phyloP scores from a whole-genome alignment of 2,888 invertebrate genomes.

The Chrysodeixis includens region DNA sequence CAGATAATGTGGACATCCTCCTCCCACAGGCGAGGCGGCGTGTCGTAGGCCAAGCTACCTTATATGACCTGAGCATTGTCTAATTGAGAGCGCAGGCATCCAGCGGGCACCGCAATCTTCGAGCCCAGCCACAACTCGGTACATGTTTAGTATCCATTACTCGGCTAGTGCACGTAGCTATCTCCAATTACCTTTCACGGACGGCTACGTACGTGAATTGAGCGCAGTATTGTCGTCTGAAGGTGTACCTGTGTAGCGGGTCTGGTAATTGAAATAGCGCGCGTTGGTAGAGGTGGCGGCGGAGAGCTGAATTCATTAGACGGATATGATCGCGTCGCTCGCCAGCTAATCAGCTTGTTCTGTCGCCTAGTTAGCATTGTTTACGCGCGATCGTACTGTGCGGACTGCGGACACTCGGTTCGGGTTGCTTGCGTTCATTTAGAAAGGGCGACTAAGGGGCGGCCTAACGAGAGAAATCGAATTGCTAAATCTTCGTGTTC shows the following conservation, averaged over 20 bases:
- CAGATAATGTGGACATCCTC: slow-evolving; percentile 56
- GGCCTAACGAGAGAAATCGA: slow-evolving; percentile 48
- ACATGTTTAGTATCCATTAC: slow-evolving; percentile 55
- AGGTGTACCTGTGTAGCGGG: slow-evolving; percentile 31
- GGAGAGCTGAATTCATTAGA: slow-evolving; percentile 58
- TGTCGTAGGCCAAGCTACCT: slow-evolving; percentile 43
- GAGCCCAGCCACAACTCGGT: slow-evolving; percentile 26
- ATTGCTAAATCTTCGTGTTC: slow-evolving; percentile 19
- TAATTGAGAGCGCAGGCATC: slow-evolving; percentile 67
- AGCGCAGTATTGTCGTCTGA: slow-evolving; percentile 26
- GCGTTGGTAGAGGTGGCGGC: slow-evolving; percentile 39
- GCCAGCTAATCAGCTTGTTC: slow-evolving; percentile 50
- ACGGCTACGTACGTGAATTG: slow-evolving; percentile 44
- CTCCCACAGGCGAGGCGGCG: slow-evolving; percentile 46
- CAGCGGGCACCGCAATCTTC: slow-evolving; percentile 33
- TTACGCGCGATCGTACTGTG: slow-evolving; percentile 32
- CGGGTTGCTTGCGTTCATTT: slow-evolving; percentile 27
- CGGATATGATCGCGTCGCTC: slow-evolving; percentile 41
- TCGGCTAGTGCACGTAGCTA: slow-evolving; percentile 53
- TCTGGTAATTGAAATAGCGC: slow-evolving; percentile 61
- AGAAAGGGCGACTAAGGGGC: slow-evolving; percentile 37
- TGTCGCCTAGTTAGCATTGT: slow-evolving; percentile 58
- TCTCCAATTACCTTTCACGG: slow-evolving; percentile 48
- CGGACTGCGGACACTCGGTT: slow-evolving; percentile 7
- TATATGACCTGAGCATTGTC: slow-evolving; percentile 54